Evolutionary conservation across 2,888 invertebrate species (phyloP).

Genomic region (Hypomecis atomaria): DNA sequence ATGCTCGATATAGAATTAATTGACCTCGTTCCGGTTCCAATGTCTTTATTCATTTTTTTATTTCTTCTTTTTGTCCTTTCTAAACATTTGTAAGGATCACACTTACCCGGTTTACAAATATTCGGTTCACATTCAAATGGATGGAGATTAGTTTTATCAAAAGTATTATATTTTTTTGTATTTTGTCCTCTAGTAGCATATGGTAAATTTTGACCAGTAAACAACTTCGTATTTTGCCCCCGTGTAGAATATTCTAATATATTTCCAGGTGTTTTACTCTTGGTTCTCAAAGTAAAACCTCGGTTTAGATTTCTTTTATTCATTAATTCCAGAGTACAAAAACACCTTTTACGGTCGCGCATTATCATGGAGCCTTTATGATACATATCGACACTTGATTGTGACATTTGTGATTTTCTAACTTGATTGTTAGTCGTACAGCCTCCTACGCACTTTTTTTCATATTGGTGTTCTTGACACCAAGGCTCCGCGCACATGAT

Average conservation of each 20-base stretch:
- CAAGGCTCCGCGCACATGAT: background rate
- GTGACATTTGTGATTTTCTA: constrained; percentile 8
- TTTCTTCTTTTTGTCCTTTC: constrained; percentile 16
- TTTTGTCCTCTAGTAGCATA: background rate
- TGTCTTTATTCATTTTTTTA: constrained; percentile 4
- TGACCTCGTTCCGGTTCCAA: background rate
- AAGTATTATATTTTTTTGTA: constrained; percentile 15
- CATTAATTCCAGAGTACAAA: constrained; percentile 51
- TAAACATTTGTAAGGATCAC: constrained; percentile 29
- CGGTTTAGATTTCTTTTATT: constrained; percentile 18
- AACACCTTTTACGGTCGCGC: constrained; percentile 40
- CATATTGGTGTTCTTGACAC: background rate
- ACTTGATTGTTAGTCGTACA: constrained; percentile 3
- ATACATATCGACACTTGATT: constrained; percentile 13
- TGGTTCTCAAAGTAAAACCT: constrained; percentile 8
- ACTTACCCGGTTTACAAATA: constrained; percentile 13
- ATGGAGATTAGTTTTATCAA: constrained; percentile 13
- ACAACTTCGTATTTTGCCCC: constrained; percentile 1
- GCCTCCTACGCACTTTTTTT: constrained; percentile 16
- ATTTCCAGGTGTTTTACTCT: background rate
- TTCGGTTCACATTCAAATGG: constrained; percentile 29
- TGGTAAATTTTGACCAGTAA: too few relatives aligned
- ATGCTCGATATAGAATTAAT: background rate
- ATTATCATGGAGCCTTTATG: constrained; percentile 11
- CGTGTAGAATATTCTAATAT: background rate